Evolutionary conservation across 2,113 vertebrate species (phyloP).

Genomic region (Mirza zaza): DNA sequence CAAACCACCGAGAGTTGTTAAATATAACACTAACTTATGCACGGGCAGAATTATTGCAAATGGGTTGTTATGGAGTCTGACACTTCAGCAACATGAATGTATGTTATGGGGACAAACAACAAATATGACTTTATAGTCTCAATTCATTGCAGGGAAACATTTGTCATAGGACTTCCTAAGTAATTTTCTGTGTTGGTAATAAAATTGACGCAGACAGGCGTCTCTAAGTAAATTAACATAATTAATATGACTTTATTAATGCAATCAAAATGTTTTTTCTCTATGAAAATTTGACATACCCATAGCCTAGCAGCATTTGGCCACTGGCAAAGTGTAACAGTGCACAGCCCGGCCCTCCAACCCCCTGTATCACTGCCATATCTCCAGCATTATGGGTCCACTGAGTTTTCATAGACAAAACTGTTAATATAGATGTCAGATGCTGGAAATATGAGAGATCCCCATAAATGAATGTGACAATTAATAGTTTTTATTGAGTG

Average conservation of each 20-base stretch:
- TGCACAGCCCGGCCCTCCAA: background rate
- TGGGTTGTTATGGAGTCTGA: constrained; percentile 1
- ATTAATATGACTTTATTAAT: constrained; percentile 70
- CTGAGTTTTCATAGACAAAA: constrained; percentile 10
- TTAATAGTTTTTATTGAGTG: constrained; percentile 21
- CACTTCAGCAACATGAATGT: background rate
- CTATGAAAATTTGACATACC: constrained; percentile 38
- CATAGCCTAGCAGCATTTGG: background rate
- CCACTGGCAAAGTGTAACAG: background rate
- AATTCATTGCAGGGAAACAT: constrained; percentile 44
- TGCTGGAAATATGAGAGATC: background rate
- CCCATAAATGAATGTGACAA: background rate
- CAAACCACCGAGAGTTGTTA: background rate
- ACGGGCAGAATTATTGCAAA: background rate
- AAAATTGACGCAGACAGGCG: constrained; percentile 61
- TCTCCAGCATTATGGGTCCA: background rate
- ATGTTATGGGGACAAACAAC: background rate
- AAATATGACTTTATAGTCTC: constrained; percentile 30
- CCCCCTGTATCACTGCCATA: background rate
- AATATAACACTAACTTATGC: constrained; percentile 4
- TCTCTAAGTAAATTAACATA: constrained; percentile 60
- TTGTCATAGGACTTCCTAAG: constrained; percentile 44
- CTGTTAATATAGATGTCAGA: constrained; percentile 23
- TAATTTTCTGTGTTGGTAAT: constrained; percentile 59
- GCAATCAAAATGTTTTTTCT: constrained; percentile 61